phyloP scores from a whole-genome alignment of 2,113 vertebrate genomes.

The Callorhinus ursinus region DNA sequence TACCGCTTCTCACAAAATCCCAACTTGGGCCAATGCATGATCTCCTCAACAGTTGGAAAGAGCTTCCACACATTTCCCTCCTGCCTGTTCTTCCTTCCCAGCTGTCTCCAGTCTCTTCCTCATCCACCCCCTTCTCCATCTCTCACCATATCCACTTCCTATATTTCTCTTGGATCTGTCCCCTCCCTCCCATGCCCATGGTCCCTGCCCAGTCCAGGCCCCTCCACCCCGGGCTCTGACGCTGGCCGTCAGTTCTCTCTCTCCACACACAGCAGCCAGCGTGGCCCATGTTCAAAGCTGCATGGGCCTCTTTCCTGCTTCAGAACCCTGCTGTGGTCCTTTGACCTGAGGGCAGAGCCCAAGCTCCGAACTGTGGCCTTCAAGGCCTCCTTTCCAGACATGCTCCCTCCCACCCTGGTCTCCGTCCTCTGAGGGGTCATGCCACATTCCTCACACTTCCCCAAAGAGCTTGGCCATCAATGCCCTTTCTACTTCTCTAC shows the following conservation, averaged over 20 bases:
- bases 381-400: neutral
- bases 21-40: fast-evolving
- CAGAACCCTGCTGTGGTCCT: too few relatives aligned
- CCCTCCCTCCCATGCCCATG: neutral
- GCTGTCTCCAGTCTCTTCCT: neutral
- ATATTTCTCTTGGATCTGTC: neutral
- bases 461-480: neutral
- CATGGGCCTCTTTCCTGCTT: neutral
- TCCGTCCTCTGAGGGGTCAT: neutral
- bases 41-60: neutral
- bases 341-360: neutral
- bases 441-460: conserved; percentile 17
- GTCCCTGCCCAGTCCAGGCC: neutral
- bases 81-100: neutral
- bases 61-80: neutral
- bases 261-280: fast-evolving
- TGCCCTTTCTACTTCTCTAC: conserved; percentile 53
- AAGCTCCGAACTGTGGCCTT: neutral
- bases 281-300: neutral
- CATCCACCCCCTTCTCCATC: neutral
- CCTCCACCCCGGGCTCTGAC: neutral
- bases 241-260: neutral
- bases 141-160: neutral
- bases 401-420: neutral
- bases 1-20: neutral